Evolutionary conservation across 1,140 invertebrate genomes (phyloP).

Genomic region (Drosophila pseudoobscura): DNA sequence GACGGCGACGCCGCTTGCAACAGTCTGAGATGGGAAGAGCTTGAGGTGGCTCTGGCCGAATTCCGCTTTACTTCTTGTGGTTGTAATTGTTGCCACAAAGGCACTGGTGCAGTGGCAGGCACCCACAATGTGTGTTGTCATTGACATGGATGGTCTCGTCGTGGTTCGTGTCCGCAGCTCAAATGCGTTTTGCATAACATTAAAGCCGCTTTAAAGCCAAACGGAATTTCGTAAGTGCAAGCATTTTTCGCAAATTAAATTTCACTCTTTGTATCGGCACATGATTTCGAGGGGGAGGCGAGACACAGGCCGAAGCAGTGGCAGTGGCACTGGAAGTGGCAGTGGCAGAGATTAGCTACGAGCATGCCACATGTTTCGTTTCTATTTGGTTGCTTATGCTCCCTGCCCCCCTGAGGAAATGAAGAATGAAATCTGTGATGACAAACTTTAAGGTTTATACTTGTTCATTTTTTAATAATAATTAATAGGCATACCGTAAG

Average conservation of each 20-base stretch:
- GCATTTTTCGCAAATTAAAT: conserved; percentile 42
- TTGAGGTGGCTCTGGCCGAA: conserved; percentile 35
- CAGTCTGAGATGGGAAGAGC: conserved; percentile 15
- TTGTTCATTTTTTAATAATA: too few species aligned
- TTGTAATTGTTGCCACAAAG: conserved; percentile 33
- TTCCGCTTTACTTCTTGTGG: conserved; percentile 56
- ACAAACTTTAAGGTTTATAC: too few species aligned
- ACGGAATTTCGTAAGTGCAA: conserved; percentile 44
- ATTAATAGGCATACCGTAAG: too few species aligned
- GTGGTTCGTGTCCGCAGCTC: conserved; percentile 57
- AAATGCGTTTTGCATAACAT: conserved; percentile 74
- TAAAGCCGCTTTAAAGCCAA: conserved; percentile 60
- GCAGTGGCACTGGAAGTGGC: too few species aligned
- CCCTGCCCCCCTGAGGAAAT: too few species aligned
- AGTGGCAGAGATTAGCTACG: too few species aligned
- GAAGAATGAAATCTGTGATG: too few species aligned
- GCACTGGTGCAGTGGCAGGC: not conserved
- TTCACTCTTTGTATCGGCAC: not conserved
- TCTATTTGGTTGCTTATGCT: too few species aligned
- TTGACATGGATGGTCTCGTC: conserved; percentile 66
- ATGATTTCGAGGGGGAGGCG: too few species aligned
- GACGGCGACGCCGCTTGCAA: conserved; percentile 29
- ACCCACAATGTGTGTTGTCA: conserved; percentile 31
- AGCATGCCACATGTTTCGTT: too few species aligned
- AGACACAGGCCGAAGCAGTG: too few species aligned